Percentiles rank a stretch among this genome's conserved stretches.
Evolutionary conservation across 2,113 vertebrate species (phyloP).

Genomic region (Rhombomys opimus): DNA sequence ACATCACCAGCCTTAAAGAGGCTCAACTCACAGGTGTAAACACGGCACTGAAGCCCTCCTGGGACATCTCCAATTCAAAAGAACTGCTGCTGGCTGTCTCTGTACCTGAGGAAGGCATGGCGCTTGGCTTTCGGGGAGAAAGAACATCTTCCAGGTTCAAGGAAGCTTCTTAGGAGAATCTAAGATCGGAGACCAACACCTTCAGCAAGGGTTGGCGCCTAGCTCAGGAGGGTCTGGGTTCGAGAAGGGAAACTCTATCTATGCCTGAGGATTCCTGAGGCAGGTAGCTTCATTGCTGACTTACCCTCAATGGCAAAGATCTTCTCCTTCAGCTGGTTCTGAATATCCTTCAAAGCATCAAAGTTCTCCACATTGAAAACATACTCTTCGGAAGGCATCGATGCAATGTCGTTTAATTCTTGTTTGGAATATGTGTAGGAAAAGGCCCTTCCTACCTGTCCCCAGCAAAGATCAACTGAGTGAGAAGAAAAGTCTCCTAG

Average conservation of each 20-base stretch:
- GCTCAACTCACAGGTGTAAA: constrained; percentile 70
- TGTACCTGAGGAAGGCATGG: constrained; percentile 61
- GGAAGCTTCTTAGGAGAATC: neutral
- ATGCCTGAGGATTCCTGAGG: neutral
- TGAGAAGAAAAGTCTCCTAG: neutral
- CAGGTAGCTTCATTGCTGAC: neutral
- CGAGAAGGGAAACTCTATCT: neutral
- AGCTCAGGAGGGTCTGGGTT: neutral
- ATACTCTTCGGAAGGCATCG: constrained; percentile 48
- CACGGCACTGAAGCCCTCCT: constrained; percentile 82
- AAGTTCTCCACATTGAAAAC: constrained; percentile 84
- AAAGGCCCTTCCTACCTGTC: constrained; percentile 73
- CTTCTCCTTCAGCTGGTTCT: constrained; percentile 83
- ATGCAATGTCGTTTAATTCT: constrained; percentile 83
- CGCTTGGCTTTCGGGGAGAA: neutral
- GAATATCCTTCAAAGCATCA: constrained; percentile 81
- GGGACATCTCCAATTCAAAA: constrained; percentile 82
- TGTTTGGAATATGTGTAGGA: rapidly evolving
- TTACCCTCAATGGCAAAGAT: constrained; percentile 88
- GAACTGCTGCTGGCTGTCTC: constrained; percentile 51
- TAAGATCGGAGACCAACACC: neutral
- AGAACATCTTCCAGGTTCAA: neutral
- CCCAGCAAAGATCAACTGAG: neutral
- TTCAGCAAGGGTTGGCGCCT: neutral
- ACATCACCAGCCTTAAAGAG: neutral